Percentiles rank a stretch among this genome's conserved stretches.
phyloP scores from a whole-genome alignment of 1,140 invertebrate species.

The Adelges cooleyi region DNA sequence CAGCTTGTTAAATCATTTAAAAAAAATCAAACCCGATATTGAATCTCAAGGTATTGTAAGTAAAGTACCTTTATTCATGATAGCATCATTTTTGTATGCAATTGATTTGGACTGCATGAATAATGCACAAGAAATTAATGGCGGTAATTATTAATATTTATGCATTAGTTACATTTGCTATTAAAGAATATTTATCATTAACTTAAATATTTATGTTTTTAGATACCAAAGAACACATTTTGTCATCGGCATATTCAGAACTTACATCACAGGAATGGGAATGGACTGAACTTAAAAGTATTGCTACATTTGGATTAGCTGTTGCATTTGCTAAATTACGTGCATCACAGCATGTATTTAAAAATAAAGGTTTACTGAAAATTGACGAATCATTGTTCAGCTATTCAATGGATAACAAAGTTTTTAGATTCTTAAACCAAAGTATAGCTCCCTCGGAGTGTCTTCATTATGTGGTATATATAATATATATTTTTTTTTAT shows the following conservation, averaged over 20 bases:
- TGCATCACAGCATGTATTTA: conserved; percentile 12
- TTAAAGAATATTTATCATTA: neutral
- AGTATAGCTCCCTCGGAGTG: conserved; percentile 8
- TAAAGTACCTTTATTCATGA: conserved; percentile 21
- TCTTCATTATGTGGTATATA: conserved; percentile 3
- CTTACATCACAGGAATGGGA: conserved; percentile 7
- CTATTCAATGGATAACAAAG: conserved; percentile 17
- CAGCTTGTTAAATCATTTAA: conserved; percentile 13
- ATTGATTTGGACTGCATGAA: conserved; percentile 25
- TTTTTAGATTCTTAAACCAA: conserved; percentile 19
- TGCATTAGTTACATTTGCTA: no score
- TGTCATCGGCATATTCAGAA: neutral
- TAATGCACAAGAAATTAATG: conserved; percentile 20
- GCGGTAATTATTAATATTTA: conserved; percentile 3
- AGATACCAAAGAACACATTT: conserved; percentile 19
- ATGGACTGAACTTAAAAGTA: conserved; percentile 19
- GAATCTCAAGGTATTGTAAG: conserved; percentile 4
- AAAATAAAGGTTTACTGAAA: conserved; percentile 22
- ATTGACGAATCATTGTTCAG: conserved; percentile 14
- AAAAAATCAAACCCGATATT: conserved; percentile 17
- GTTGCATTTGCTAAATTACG: conserved; percentile 24
- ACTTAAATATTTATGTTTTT: neutral
- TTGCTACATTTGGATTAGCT: conserved; percentile 17
- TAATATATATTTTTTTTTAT: neutral
- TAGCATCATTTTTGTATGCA: conserved; percentile 18